phyloP scores from a whole-genome alignment of 1,140 invertebrate genomes.

The Cyclargus thomasi region DNA sequence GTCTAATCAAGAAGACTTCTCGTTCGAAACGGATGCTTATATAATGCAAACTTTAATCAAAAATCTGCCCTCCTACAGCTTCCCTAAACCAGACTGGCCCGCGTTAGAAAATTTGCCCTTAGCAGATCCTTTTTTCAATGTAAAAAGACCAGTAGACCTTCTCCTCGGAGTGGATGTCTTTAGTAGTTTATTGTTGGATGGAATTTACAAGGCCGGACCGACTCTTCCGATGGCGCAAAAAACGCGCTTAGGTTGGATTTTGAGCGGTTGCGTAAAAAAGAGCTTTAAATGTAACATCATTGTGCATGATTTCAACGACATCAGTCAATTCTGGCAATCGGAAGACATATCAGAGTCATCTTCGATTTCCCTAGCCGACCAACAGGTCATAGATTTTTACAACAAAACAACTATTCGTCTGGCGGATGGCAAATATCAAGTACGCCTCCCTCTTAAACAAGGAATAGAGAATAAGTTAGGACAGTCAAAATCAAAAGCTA shows the following conservation, averaged over 20 bases:
- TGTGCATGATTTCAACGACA: conserved; percentile 21
- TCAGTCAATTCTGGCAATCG: conserved; percentile 23
- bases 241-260: conserved; percentile 24
- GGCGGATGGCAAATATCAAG: conserved; percentile 20
- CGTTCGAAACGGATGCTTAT: no score
- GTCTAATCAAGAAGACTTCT: conserved; percentile 12
- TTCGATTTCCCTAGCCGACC: conserved; percentile 12
- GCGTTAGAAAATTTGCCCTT: conserved; percentile 15
- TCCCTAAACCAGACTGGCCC: conserved; percentile 8
- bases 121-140: conserved; percentile 23
- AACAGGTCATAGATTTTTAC: conserved; percentile 18
- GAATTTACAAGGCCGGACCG: conserved; percentile 21
- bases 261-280: conserved; percentile 20
- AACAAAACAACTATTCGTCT: conserved; percentile 13
- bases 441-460: conserved; percentile 19
- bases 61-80: no score
- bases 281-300: conserved; percentile 23
- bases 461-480: conserved; percentile 16
- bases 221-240: conserved; percentile 23
- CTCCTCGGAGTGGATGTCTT: conserved; percentile 18
- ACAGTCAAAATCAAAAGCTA: conserved; percentile 17
- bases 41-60: no score
- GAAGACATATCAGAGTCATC: conserved; percentile 18
- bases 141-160: conserved; percentile 19
- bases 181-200: conserved; percentile 23